phyloP scores from a whole-genome alignment of 2,113 vertebrate species.

The Cinclus mexicanus region DNA sequence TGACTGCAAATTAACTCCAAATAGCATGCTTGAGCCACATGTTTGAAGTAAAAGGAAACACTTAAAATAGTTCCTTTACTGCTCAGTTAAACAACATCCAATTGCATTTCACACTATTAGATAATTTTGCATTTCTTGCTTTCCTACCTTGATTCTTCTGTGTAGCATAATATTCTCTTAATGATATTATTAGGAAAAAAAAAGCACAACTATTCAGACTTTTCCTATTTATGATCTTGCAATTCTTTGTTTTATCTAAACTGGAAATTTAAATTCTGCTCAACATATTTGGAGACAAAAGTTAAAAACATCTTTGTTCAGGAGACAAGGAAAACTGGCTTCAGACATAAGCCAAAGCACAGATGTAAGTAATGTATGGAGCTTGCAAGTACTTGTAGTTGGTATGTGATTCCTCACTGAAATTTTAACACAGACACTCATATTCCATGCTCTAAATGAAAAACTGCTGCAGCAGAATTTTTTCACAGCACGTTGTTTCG shows the following conservation, averaged over 20 bases:
- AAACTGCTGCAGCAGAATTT: background rate
- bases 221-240: background rate
- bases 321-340: background rate
- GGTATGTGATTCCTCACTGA: background rate
- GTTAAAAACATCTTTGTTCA: background rate
- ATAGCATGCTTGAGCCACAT: slow-evolving; percentile 15
- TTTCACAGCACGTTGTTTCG: background rate
- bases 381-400: background rate
- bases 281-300: background rate
- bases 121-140: slow-evolving; percentile 6
- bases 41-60: slow-evolving; percentile 48
- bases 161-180: background rate
- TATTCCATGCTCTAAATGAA: background rate
- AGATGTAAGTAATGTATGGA: background rate
- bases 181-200: background rate
- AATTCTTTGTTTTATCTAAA: background rate
- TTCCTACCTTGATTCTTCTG: background rate
- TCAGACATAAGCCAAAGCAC: background rate
- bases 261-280: background rate
- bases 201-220: background rate
- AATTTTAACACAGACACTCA: background rate
- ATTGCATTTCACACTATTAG: background rate
- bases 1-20: slow-evolving; percentile 30
- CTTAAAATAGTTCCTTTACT: slow-evolving; percentile 41
- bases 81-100: slow-evolving; percentile 15